Evolutionary conservation across 2,797 vertebrate species (phyloP).

Genomic region (Lates japonicus): DNA sequence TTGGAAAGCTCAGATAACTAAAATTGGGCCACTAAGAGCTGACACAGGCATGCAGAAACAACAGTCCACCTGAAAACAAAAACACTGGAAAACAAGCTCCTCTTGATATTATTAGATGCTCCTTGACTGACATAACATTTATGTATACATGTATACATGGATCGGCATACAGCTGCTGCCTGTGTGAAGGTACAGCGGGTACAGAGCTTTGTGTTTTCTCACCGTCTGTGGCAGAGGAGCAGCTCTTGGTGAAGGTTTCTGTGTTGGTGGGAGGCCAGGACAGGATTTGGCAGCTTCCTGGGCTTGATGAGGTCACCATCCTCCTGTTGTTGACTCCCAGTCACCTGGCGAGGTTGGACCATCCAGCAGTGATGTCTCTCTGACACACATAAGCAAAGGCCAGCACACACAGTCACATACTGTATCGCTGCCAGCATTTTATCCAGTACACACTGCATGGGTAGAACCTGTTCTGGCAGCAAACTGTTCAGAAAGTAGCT

Average conservation of each 20-base stretch:
- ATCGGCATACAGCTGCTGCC: slow-evolving; percentile 1
- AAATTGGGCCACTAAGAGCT: neutral
- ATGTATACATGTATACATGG: neutral
- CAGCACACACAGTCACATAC: slow-evolving; percentile 3
- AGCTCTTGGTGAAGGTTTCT: slow-evolving; percentile 79
- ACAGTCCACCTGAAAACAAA: neutral
- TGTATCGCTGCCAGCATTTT: neutral
- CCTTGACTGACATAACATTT: neutral
- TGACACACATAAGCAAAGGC: slow-evolving; percentile 33
- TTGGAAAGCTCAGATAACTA: neutral
- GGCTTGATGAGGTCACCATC: slow-evolving; percentile 69
- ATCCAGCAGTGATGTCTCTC: slow-evolving; percentile 51
- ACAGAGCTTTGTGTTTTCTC: slow-evolving; percentile 45
- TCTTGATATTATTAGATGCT: neutral
- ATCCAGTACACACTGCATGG: neutral
- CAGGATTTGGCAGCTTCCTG: slow-evolving; percentile 73
- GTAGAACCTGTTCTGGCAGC: neutral
- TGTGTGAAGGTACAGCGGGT: neutral
- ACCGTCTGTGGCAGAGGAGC: slow-evolving; percentile 82
- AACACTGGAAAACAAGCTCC: neutral
- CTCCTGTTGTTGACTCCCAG: slow-evolving; percentile 53
- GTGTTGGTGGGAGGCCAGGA: slow-evolving; percentile 67
- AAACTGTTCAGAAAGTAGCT: neutral
- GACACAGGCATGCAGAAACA: neutral
- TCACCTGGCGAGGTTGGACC: slow-evolving; percentile 36